Percentiles rank a stretch among this genome's conserved stretches.
phyloP scores from a whole-genome alignment of 1,140 invertebrate species.

The Lineus longissimus region DNA sequence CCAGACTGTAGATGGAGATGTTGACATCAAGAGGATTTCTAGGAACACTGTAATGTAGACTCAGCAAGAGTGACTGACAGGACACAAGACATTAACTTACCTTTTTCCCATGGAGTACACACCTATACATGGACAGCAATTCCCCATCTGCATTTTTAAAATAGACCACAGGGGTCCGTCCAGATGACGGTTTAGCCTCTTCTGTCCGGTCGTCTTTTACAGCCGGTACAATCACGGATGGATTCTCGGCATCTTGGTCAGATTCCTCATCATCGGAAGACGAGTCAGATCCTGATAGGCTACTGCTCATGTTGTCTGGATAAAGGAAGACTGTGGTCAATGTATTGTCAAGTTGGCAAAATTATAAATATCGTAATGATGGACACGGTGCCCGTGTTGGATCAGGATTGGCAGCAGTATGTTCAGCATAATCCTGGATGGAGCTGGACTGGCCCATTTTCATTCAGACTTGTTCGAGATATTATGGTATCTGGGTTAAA shows the following conservation, averaged over 20 bases:
- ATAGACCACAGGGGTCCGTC: slow-evolving; percentile 63
- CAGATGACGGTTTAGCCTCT: slow-evolving; percentile 1
- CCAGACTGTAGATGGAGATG: not conserved
- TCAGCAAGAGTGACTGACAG: no score
- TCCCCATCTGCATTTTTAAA: slow-evolving; percentile 66
- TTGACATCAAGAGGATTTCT: not conserved
- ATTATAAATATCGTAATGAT: not conserved
- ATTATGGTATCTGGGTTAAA: no score
- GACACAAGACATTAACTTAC: slow-evolving; percentile 18
- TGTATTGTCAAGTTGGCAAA: not conserved
- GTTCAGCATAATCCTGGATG: no score
- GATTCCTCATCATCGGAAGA: slow-evolving; percentile 64
- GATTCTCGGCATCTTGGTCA: slow-evolving; percentile 24
- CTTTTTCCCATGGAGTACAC: slow-evolving; percentile 56
- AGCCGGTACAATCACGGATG: slow-evolving; percentile 3
- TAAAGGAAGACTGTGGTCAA: not conserved
- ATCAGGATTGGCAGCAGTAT: no score
- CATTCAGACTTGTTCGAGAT: no score
- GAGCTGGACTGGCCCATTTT: no score
- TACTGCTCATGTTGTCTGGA: slow-evolving; percentile 64
- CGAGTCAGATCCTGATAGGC: slow-evolving; percentile 71
- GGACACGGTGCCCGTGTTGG: not conserved
- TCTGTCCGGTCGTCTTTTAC: slow-evolving; percentile 18
- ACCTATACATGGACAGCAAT: slow-evolving; percentile 70
- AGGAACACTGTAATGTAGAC: no score